These are phyloP conservation scores for fruit fly (Drosophila melanogaster) DNA, from an alignment of 1,140 invertebrate species.

Conservation along the genomic window Release_6_plus_ISO1_MT NT_037436.4:25505001-25505500, in stretches of 20 bases:
- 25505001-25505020: neutral
- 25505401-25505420: neutral
- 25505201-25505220: neutral
- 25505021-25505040: neutral
- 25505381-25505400: neutral
- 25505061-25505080: neutral
- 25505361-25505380: neutral
- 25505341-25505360: neutral
- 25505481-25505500: slow-evolving; percentile 6
- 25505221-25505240: neutral
- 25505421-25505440: slow-evolving; percentile 1
- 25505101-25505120: neutral
- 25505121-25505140: neutral
- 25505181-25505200: neutral
- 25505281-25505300: neutral
- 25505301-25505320: neutral
- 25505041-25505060: neutral
- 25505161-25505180: neutral
- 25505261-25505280: neutral
- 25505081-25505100: neutral
- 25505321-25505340: neutral
- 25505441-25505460: neutral
- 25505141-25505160: neutral
- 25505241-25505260: neutral
- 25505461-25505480: neutral